Evolutionary conservation across 2,113 vertebrate species (phyloP), one percentile per base, ranked within the genome.

Genomic region (Marcusenius ussheri): DNA sequence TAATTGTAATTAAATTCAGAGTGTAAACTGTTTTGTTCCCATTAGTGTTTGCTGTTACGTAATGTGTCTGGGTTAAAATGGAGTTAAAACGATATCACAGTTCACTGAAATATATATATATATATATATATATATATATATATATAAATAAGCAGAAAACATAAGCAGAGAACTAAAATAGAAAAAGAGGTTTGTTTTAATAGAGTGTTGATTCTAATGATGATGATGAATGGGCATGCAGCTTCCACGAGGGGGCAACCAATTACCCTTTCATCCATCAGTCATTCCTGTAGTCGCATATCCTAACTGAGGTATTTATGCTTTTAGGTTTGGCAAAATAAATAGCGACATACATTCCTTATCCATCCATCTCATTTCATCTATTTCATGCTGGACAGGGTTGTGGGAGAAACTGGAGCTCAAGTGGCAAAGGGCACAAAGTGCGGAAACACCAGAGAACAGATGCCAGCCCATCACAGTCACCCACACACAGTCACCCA

Each of bases 61-160:
- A 15, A 74, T 35, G 92, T 74, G 91, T 93, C 93, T 94, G 92
- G 66, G 66, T 74, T 27, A 31, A 70, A 31, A 70, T 70, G 24
- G 62, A 27, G n/a, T 27, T 31, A 70, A 74, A 74, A 74, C 7
- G 1, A 53, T 19, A 53, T 19, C 51, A 19, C 17, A 27, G n/a
- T 27, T 66, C n/a, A 27, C n/a, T 31, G 9, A 66, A 11, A 66
- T 11, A 42, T 42, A 42, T 39, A 39, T 42, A 35, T 35, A 35
- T 35, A 62, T 27, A 27, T 21, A 80, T 35, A 50, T 13, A 39
- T 42, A 35, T 35, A 35, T 35, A 62, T 27, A 27, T 21, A 80
- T 35, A 50, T 8, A 83, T 19, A 83, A 83, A 45, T 39, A 24
- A 45, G 13, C 11, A 19, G 74, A 80, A 42, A 80, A 13, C 13